These are phyloP conservation scores for Pantherophis alleghaniensis DNA, from an alignment of 2,797 vertebrate species.

Conservation along the genomic window DNA sequence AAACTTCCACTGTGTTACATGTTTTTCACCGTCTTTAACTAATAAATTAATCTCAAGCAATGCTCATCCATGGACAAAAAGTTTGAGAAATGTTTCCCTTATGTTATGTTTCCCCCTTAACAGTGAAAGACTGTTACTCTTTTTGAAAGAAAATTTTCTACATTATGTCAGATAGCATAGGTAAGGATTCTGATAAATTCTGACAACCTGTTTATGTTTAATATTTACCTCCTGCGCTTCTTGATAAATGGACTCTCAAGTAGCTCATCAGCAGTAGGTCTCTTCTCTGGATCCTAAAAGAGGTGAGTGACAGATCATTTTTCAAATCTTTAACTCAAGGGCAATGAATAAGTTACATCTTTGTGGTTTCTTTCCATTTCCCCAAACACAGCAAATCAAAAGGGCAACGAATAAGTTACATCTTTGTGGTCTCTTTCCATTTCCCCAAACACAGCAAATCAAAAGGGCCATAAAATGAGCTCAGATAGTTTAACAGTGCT, in stretches of 20 bases:
- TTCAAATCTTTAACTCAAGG: constrained; percentile 8
- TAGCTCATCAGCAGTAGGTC: constrained; percentile 89
- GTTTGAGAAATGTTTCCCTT: not conserved
- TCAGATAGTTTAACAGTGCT: constrained; percentile 12
- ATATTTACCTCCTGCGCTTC: constrained; percentile 79
- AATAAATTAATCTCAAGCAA: not conserved
- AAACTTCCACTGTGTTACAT: not conserved
- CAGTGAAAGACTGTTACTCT: not conserved
- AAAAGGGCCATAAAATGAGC: not conserved
- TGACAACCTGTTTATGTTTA: not conserved
- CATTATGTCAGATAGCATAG: not conserved
- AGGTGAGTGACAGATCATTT: constrained; percentile 48
- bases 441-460: constrained; percentile 11
- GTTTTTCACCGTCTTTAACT: too few species aligned
- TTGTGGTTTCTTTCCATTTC: not conserved
- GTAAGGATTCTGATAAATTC: not conserved
- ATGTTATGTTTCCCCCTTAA: not conserved
- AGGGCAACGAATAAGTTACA: not conserved
- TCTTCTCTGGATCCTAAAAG: constrained; percentile 89
- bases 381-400: constrained; percentile 9
- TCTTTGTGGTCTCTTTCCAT: not conserved
- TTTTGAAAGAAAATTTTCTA: not conserved
- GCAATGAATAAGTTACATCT: constrained; percentile 13
- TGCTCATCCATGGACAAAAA: not conserved
- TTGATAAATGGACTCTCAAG: constrained; percentile 85